Base-by-base conservation (phyloP, 2,888 invertebrate species). In the Cylloceria caligata region DNA sequence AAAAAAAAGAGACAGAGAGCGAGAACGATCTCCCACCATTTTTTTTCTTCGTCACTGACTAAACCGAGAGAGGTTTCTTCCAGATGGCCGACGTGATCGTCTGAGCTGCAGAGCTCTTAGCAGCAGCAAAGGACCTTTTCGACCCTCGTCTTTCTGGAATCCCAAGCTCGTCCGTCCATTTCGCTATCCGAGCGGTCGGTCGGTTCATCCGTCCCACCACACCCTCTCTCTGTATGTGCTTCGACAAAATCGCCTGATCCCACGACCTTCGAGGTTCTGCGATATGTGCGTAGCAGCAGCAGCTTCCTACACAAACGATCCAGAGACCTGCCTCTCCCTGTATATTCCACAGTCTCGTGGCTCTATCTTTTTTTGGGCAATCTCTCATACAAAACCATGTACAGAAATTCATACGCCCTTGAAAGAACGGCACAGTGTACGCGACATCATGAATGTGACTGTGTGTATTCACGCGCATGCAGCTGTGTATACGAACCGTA, bases 141-240 rank as follows among this genome's bases (percentile, higher is more conserved):
- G 83, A 87, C 83, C 78, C 65, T 84, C 76, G 82, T 71, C 84
- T 84, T 86, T 86, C 84, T 83, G 84, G 81, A 86, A 84, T 86
- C 80, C 65, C 74, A 52, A 78, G 76, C 62, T 52, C 79, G 64
- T 75, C 76, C 80, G 75, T 77, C 83, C 39, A 71, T 42, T 67
- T 65, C 67, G 36, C 72, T 68, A 62, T 83, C 82, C 75, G 72
- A 60, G 67, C 71, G 62, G 45, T 30, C 67, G 68, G 49, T 76
- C 39, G 60, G 68, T 62, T 62, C 64, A 64, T 83, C 67, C 65
- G 52, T 36, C 42, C 62, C 39, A 16, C 69, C 52, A 49, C 60
- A 55, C 72, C 57, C 45, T 42, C 16, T 57, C 9, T 13, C 30
- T 30, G 39, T 45, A 39, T 55, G 30, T 45, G 30, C 62, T 34